Percentiles rank a stretch among this genome's conserved stretches.
Conservation (phyloP, 2,797 vertebrate genomes). For the Rhyacichthys aspro region DNA sequence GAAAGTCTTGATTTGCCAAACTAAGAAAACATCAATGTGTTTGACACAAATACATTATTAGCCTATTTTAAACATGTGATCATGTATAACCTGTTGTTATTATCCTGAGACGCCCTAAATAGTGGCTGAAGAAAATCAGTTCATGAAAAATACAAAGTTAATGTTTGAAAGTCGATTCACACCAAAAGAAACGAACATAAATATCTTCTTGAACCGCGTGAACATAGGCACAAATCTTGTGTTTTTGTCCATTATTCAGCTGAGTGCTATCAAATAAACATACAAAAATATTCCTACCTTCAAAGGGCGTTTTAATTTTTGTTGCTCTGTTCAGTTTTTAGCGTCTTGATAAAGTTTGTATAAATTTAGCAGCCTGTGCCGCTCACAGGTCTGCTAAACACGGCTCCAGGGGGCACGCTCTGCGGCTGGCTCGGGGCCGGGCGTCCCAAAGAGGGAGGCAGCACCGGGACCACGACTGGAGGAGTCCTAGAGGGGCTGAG, state of each 20-base stretch:
- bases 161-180: conserved; percentile 68
- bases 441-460: conserved; percentile 68
- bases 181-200: conserved; percentile 69
- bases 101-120: conserved; percentile 83
- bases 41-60: conserved; percentile 79
- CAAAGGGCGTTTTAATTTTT: conserved; percentile 77
- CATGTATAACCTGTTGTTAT: conserved; percentile 69
- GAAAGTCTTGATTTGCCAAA: conserved; percentile 71
- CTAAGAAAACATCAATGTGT: conserved; percentile 67
- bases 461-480: conserved; percentile 76
- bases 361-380: conserved; percentile 86
- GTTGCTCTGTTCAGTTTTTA: conserved; percentile 50
- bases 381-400: conserved; percentile 84
- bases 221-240: conserved; percentile 81
- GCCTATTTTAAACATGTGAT: conserved; percentile 77
- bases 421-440: conserved; percentile 73
- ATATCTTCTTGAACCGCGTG: conserved; percentile 77
- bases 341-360: conserved; percentile 58
- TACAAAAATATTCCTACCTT: conserved; percentile 93
- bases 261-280: conserved; percentile 77
- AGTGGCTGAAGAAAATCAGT: conserved; percentile 74
- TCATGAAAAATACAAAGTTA: conserved; percentile 54
- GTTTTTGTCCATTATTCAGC: conserved; percentile 75
- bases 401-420: conserved; percentile 74
- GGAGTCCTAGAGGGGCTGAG: conserved; percentile 84